These are phyloP conservation scores for Delia radicum DNA, from an alignment of 1,140 invertebrate genomes.

Conservation along the genomic window DNA sequence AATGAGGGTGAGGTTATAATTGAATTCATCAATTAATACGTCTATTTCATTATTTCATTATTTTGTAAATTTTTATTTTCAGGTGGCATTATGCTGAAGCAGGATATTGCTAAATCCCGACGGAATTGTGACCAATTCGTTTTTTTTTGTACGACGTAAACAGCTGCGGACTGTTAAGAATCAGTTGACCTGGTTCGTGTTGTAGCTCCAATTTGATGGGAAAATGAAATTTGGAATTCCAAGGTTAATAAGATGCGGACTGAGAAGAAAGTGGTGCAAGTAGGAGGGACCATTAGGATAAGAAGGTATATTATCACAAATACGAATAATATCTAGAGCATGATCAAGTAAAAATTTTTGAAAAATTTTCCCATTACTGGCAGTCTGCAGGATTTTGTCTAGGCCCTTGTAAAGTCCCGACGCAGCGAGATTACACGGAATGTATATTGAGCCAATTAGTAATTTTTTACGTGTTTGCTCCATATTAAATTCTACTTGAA, in stretches of 20 bases:
- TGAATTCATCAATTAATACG: neutral
- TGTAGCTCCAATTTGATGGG: neutral
- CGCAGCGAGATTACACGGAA: neutral
- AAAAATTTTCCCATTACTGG: neutral
- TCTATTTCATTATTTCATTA: neutral
- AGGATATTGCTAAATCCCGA: neutral
- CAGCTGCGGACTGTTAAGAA: neutral
- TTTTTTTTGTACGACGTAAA: neutral
- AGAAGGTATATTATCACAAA: neutral
- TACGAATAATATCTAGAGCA: neutral
- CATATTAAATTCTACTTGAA: neutral
- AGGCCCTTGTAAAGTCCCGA: neutral
- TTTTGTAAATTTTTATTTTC: neutral
- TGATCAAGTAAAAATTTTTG: neutral
- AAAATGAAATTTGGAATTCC: neutral
- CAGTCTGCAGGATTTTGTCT: neutral
- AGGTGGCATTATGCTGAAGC: neutral
- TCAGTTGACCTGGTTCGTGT: neutral
- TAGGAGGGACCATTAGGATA: neutral
- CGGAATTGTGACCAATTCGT: neutral
- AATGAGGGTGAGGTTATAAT: too few relatives aligned
- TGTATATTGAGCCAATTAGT: neutral
- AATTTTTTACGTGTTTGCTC: neutral
- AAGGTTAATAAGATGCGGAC: neutral
- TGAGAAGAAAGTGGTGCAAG: neutral